Evolutionary conservation across 2,888 invertebrate genomes (phyloP), one percentile per base, ranked within the genome.

Genomic region (Eupithecia inturbata): DNA sequence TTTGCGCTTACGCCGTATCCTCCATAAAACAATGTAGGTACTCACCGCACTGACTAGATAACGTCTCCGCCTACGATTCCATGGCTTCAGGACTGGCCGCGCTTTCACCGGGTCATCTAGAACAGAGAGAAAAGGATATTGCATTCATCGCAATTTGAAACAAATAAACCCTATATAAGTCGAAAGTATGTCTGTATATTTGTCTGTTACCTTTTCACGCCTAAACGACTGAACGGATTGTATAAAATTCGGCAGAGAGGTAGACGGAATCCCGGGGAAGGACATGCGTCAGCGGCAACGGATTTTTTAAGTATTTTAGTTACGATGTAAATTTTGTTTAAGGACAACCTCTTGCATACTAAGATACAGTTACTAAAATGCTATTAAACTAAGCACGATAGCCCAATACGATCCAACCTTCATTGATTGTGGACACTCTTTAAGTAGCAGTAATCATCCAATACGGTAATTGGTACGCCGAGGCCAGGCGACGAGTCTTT

Each of bases 41-140:
- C 87, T 84, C 76, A 88, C 89, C 88, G 85, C 84, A 80, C 80
- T 79, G 80, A 82, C 80, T 80, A 82, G 81, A 82, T 81, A 81
- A 76, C 75, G 76, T 78, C 67, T 73, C 78, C 77, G 79, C 81
- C 83, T 89, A 90, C 84, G 87, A 90, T 85, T 87, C 84, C 92
- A 92, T 92, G 77, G 79, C 80, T 74, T 80, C 77, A 75, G 77
- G 82, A 80, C 78, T 79, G 79, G 82, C 78, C 86, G 81, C 82
- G 81, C 82, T 85, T 88, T 89, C 88, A 91, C 88, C 91, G 89
- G 81, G 78, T 84, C 91, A 92, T 91, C 92, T 92, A 88, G 19
- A 88, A 90, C 84, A 85, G 88, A 80, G 67, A 79, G 77, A 73
- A 72, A 71, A 64, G 31, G 19, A 28, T 22, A 68, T 57, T 69